Percentiles rank a stretch among this genome's conserved stretches.
These are phyloP conservation scores for Lates japonicus DNA, from an alignment of 2,797 vertebrate genomes.

Conservation along the genomic window DNA sequence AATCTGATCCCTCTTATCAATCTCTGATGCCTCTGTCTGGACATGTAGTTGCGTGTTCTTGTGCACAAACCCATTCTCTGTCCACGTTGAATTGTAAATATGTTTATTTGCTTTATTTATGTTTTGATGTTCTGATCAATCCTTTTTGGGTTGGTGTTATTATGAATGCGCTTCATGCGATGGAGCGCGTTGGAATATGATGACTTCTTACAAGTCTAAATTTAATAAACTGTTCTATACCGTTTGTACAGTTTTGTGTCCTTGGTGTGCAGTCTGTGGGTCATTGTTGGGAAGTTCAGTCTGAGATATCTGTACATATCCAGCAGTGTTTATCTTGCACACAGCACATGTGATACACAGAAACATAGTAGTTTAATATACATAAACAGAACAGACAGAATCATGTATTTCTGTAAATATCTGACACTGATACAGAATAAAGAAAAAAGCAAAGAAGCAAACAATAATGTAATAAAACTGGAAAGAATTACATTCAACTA, in stretches of 20 bases:
- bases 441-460: background rate
- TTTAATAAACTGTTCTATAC: constrained; percentile 96
- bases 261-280: constrained; percentile 63
- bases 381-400: background rate
- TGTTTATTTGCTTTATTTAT: constrained; percentile 96
- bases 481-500: background rate
- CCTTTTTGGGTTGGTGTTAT: constrained; percentile 96
- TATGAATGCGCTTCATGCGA: constrained; percentile 89
- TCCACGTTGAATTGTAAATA: constrained; percentile 91
- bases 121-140: constrained; percentile 91
- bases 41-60: constrained; percentile 47
- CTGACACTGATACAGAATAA: background rate
- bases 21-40: constrained; percentile 35
- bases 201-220: constrained; percentile 99
- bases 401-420: background rate
- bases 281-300: background rate
- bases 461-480: background rate
- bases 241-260: constrained; percentile 77
- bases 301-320: background rate
- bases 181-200: constrained; percentile 93
- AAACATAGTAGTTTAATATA: background rate
- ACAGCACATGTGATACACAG: background rate
- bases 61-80: constrained; percentile 70
- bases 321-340: background rate
- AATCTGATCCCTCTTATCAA: background rate